phyloP scores from a whole-genome alignment of 2,113 vertebrate genomes.

The Phalacrocorax brasilianus region DNA sequence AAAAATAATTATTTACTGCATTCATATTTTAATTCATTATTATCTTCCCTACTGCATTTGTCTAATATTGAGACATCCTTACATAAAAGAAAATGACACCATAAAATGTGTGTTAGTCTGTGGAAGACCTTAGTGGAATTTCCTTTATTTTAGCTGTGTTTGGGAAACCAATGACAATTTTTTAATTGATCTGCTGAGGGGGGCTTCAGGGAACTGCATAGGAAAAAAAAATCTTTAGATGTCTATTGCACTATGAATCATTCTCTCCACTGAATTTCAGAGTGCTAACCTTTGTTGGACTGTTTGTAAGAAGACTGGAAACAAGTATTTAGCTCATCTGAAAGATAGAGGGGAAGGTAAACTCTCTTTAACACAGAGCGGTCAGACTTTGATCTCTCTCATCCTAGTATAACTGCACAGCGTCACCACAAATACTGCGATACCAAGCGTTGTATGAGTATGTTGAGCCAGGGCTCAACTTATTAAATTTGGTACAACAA shows the following conservation, averaged over 20 bases:
- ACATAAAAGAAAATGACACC: background rate
- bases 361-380: background rate
- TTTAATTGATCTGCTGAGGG: background rate
- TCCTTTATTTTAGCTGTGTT: background rate
- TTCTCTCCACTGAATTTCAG: background rate
- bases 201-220: background rate
- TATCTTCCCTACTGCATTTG: background rate
- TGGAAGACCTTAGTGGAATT: background rate
- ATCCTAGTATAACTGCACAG: rapidly evolving
- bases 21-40: background rate
- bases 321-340: background rate
- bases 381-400: background rate
- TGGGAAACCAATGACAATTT: background rate
- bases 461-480: background rate
- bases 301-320: background rate
- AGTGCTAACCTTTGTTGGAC: background rate
- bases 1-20: background rate
- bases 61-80: background rate
- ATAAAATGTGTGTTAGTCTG: background rate
- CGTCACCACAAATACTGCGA: background rate
- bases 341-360: background rate
- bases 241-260: background rate
- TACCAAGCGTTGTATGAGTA: background rate
- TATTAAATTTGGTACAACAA: background rate
- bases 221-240: background rate